phyloP scores from a whole-genome alignment of 2,113 vertebrate species.

The Esox niger region DNA sequence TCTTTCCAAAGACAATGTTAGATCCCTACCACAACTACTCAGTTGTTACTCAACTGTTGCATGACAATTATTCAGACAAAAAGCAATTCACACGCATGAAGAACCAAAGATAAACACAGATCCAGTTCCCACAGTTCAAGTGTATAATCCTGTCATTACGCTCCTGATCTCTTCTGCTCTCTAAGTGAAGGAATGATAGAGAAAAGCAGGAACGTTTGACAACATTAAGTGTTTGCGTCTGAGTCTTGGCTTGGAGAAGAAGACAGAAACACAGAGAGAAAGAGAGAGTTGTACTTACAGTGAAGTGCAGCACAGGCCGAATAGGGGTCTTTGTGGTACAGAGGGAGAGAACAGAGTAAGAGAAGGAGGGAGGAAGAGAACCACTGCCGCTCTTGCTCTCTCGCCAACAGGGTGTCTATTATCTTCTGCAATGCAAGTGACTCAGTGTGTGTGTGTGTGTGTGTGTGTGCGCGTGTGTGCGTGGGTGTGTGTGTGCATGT shows the following conservation, averaged over 20 bases:
- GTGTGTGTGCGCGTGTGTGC: conserved; percentile 30
- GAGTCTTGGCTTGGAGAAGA: conserved; percentile 5
- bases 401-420: conserved; percentile 61
- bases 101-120: background rate
- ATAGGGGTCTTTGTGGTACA: conserved; percentile 49
- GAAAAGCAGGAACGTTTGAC: background rate
- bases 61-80: conserved; percentile 4
- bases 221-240: background rate
- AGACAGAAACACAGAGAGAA: conserved; percentile 17
- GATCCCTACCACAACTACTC: background rate
- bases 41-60: conserved; percentile 22
- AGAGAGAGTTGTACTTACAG: conserved; percentile 60
- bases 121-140: background rate
- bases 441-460: conserved; percentile 41
- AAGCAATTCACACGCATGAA: background rate
- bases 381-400: conserved; percentile 1
- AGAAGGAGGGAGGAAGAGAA: conserved; percentile 40
- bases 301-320: conserved; percentile 31
- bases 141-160: conserved; percentile 12
- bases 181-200: background rate
- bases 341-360: conserved; percentile 49
- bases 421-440: conserved; percentile 56
- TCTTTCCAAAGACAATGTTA: background rate
- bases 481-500: conserved; percentile 21
- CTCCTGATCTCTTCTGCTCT: conserved; percentile 1